Percentiles rank a stretch among this genome's conserved stretches.
Evolutionary conservation across 1,140 invertebrate genomes (phyloP).

Genomic region (Pseudomyrmex cubaensis): DNA sequence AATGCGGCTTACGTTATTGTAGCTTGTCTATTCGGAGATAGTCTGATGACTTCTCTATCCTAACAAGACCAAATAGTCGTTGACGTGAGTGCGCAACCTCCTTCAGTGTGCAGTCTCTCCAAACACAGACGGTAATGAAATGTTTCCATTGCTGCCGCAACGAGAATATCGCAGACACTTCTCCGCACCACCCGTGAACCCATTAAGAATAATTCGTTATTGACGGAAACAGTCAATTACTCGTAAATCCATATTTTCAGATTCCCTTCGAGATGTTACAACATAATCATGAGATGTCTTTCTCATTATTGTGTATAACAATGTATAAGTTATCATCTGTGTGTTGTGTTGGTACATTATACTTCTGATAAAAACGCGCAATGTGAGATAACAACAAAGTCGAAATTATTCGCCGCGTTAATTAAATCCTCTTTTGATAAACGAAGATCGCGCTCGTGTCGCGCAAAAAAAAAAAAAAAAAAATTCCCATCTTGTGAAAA

Average conservation of each 20-base stretch:
- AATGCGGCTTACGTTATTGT: background rate
- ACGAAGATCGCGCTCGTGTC: background rate
- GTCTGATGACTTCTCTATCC: background rate
- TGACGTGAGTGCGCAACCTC: background rate
- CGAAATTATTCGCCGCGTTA: background rate
- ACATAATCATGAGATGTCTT: background rate
- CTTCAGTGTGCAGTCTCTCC: conserved; percentile 46
- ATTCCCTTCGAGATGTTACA: background rate
- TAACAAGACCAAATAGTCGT: background rate
- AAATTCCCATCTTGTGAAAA: background rate
- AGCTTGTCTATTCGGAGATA: background rate
- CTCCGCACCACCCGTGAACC: conserved; percentile 58
- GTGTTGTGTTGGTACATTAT: no score
- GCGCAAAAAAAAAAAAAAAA: background rate
- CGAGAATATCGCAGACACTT: conserved; percentile 42
- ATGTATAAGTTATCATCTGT: background rate
- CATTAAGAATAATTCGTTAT: conserved; percentile 71
- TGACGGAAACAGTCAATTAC: conserved; percentile 36
- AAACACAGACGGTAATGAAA: conserved; percentile 72
- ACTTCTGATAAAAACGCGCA: background rate
- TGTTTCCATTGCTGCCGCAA: conserved; percentile 59
- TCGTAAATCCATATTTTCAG: conserved; percentile 21
- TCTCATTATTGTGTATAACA: no score
- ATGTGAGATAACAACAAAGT: background rate
- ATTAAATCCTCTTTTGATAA: conserved; percentile 4